These are phyloP conservation scores for Agrotis puta DNA, from an alignment of 2,888 invertebrate genomes.

Conservation along the genomic window DNA sequence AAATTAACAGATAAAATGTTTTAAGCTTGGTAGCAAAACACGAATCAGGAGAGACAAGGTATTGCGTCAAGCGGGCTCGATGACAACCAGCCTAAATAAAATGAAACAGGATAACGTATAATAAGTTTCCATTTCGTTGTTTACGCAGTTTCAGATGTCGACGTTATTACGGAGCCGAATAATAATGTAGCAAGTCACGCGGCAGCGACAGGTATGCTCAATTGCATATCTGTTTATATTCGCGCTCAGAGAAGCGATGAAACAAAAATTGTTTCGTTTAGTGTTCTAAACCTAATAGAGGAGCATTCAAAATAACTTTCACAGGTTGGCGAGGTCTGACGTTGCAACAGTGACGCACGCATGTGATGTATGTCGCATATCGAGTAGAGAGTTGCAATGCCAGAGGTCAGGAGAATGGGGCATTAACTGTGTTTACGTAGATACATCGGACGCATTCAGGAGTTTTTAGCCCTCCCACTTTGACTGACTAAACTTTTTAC, in stretches of 20 bases:
- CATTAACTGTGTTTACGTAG: not conserved
- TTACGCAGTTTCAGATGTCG: conserved; percentile 41
- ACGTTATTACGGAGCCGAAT: conserved; percentile 34
- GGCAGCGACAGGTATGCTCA: conserved; percentile 17
- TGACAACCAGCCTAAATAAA: conserved; percentile 16
- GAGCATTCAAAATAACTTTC: not conserved
- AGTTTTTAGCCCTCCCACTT: not conserved
- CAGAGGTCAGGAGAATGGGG: not conserved
- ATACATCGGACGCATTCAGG: not conserved
- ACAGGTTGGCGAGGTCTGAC: too few species aligned
- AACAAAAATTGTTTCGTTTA: conserved; percentile 14
- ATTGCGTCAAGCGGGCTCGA: conserved; percentile 19
- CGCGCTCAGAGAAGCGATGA: not conserved
- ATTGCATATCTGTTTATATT: conserved; percentile 20
- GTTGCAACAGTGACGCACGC: not conserved
- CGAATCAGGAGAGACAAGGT: conserved; percentile 23
- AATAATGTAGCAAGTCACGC: conserved; percentile 18
- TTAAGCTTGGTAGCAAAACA: not conserved
- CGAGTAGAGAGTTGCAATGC: not conserved
- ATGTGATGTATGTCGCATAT: not conserved
- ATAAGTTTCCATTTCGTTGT: conserved; percentile 20
- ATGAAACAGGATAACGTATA: conserved; percentile 43
- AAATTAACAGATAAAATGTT: not conserved
- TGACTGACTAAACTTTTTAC: not conserved
- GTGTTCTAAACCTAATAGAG: not conserved